phyloP scores from a whole-genome alignment of 2,797 vertebrate genomes.

The Neosilurus mollespiculum region DNA sequence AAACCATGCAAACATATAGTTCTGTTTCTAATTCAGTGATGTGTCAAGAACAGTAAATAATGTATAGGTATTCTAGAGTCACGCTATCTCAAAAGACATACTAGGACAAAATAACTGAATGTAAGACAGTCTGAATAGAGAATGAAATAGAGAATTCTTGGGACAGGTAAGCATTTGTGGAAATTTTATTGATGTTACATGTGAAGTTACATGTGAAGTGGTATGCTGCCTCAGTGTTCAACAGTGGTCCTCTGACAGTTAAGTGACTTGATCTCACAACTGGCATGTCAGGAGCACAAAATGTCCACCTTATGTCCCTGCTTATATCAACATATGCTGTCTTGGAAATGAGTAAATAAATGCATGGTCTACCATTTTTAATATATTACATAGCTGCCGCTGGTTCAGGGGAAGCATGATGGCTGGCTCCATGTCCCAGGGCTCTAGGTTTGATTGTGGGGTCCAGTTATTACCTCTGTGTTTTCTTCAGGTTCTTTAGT shows the following conservation, averaged over 20 bases:
- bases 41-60: neutral
- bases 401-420: neutral
- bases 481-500: neutral
- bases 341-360: neutral
- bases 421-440: neutral
- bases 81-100: neutral
- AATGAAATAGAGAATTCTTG: neutral
- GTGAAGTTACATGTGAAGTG: neutral
- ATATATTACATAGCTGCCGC: neutral
- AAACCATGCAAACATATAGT: conserved; percentile 55
- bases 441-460: neutral
- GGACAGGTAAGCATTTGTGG: neutral
- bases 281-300: neutral
- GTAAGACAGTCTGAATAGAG: neutral
- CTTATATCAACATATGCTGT: neutral
- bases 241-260: neutral
- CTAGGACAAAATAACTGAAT: neutral
- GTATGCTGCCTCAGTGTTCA: neutral
- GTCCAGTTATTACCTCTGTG: too few species aligned
- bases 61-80: neutral
- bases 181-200: neutral
- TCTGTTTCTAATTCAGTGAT: conserved; percentile 22
- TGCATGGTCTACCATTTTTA: neutral
- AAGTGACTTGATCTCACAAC: neutral
- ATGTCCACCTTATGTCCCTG: neutral